These are phyloP conservation scores for Physeter macrocephalus DNA, from an alignment of 2,113 vertebrate species.

Conservation along the genomic window DNA sequence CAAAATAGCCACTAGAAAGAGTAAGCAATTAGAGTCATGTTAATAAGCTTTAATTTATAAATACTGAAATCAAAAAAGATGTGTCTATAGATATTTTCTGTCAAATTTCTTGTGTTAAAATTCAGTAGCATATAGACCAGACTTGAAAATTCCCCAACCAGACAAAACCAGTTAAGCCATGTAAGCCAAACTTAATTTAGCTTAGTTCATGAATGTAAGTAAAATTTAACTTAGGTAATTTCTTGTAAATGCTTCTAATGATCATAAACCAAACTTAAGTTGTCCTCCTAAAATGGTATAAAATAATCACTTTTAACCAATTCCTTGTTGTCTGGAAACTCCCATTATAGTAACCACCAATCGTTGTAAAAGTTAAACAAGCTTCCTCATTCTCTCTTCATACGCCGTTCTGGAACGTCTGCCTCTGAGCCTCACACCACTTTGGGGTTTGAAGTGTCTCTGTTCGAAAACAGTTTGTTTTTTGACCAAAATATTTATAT, in stretches of 20 bases:
- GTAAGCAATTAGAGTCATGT: background rate
- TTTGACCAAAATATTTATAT: background rate
- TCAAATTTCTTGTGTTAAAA: background rate
- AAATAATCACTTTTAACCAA: background rate
- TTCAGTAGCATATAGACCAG: background rate
- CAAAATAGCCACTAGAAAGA: background rate
- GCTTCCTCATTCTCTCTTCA: background rate
- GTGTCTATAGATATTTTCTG: constrained; percentile 17
- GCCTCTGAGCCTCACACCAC: background rate
- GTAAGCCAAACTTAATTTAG: background rate
- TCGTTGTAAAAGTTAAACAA: background rate
- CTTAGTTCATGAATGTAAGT: background rate
- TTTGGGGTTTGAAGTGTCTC: background rate
- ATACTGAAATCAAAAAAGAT: background rate
- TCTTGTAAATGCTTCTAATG: background rate
- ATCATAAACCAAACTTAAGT: background rate
- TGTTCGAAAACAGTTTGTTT: background rate
- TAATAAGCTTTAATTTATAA: constrained; percentile 35
- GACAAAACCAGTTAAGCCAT: background rate
- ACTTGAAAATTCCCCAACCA: background rate
- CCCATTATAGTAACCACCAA: background rate
- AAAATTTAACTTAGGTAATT: background rate
- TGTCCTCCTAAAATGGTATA: background rate
- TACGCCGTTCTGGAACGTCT: accelerated
- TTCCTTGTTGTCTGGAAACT: background rate